Percentiles rank a stretch among this genome's conserved stretches.
These are phyloP conservation scores for Sitta carolinensis DNA, from an alignment of 2,797 vertebrate species.

Conservation along the genomic window DNA sequence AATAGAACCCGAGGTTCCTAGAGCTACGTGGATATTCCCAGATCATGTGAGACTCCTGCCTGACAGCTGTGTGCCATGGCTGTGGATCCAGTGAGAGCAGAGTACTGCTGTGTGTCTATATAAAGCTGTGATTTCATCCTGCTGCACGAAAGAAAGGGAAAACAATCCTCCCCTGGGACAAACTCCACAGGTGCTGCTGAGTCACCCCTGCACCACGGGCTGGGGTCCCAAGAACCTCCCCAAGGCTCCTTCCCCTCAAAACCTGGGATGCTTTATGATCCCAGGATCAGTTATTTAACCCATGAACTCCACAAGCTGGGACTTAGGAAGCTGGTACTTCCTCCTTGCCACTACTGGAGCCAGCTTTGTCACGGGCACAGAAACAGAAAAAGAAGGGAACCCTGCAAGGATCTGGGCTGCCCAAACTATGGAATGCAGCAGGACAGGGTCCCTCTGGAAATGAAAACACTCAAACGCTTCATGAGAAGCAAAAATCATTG, in stretches of 20 bases:
- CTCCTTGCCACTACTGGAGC: fast-evolving
- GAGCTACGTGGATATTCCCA: fast-evolving
- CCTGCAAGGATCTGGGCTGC: neutral
- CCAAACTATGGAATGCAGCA: neutral
- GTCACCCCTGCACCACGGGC: neutral
- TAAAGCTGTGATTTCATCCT: neutral
- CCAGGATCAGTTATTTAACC: neutral
- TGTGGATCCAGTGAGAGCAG: neutral
- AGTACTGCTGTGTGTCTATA: neutral
- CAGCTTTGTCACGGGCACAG: neutral
- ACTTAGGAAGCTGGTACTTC: neutral
- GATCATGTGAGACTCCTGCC: fast-evolving
- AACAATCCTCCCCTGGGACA: neutral
- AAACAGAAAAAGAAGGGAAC: neutral
- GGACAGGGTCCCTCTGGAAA: neutral
- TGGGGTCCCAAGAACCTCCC: fast-evolving
- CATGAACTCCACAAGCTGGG: neutral
- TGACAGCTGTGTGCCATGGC: neutral
- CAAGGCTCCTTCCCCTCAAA: neutral
- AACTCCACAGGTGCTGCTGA: neutral
- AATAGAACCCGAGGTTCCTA: neutral
- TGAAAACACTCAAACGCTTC: neutral
- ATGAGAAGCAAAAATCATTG: neutral
- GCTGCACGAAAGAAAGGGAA: neutral
- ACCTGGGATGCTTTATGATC: neutral